These are phyloP conservation scores for Tachina lurida DNA, from an alignment of 2,888 invertebrate genomes.

Conservation along the genomic window DNA sequence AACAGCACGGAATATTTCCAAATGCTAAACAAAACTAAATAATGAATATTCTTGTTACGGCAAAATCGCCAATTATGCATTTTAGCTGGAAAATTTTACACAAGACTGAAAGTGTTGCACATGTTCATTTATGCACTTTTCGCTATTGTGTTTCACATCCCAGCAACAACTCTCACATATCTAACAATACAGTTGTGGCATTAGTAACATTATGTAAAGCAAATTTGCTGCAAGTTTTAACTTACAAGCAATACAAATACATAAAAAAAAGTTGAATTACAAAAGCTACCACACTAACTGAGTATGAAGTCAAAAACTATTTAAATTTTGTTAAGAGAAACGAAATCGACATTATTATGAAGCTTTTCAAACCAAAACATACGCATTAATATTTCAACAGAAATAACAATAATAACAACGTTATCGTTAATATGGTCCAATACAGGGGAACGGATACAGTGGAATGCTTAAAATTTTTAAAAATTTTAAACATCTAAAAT, in stretches of 20 bases:
- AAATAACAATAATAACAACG: background rate
- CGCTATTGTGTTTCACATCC: background rate
- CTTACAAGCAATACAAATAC: background rate
- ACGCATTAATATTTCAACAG: slow-evolving; percentile 22
- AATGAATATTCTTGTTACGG: slow-evolving; percentile 54
- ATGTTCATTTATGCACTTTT: slow-evolving; percentile 17
- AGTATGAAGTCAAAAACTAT: background rate
- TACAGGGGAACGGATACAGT: background rate
- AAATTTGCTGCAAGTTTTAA: background rate
- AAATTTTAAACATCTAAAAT: too few species aligned
- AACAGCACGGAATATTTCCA: background rate
- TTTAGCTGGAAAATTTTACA: slow-evolving; percentile 58
- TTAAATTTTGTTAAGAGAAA: background rate
- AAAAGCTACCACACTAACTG: background rate
- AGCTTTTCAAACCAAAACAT: slow-evolving; percentile 27
- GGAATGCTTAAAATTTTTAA: too few species aligned
- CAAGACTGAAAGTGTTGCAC: slow-evolving; percentile 45
- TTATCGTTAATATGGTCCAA: slow-evolving; percentile 1
- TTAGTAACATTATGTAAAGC: slow-evolving; percentile 2
- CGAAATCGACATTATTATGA: slow-evolving; percentile 12
- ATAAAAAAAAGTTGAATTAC: background rate
- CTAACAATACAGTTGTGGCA: slow-evolving; percentile 3
- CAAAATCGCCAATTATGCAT: slow-evolving; percentile 69
- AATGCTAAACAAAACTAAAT: slow-evolving; percentile 36
- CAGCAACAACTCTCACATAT: background rate